Percentiles rank a stretch among this genome's conserved stretches.
Evolutionary conservation across 1,140 invertebrate species (phyloP).

Genomic region (Bombus terrestris): DNA sequence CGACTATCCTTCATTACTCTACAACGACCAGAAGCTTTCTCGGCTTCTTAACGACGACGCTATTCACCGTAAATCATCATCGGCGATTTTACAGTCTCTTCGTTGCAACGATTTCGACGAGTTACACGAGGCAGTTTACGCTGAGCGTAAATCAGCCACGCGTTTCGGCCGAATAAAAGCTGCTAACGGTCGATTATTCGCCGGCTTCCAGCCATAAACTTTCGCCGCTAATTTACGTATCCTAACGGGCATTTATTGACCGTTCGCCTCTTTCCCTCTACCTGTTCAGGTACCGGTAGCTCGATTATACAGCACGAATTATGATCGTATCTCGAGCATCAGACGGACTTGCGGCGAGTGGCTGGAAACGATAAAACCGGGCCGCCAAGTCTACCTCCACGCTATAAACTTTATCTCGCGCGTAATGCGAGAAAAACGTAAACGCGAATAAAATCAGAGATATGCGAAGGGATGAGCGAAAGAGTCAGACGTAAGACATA

Average conservation of each 20-base stretch:
- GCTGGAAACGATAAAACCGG: conserved; percentile 7
- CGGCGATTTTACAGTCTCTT: not conserved
- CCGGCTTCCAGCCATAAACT: not conserved
- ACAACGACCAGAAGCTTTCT: too few species aligned
- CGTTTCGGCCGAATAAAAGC: conserved; percentile 2
- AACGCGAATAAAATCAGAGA: not conserved
- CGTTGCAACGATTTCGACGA: not conserved
- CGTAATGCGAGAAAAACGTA: not conserved
- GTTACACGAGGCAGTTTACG: not conserved
- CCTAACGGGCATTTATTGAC: not conserved
- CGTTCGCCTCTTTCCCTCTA: not conserved
- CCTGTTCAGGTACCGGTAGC: not conserved
- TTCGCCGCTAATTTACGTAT: conserved; percentile 12
- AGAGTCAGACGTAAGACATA: too few species aligned
- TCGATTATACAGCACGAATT: not conserved
- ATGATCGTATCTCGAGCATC: not conserved
- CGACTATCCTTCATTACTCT: too few species aligned
- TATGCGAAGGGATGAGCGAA: not conserved
- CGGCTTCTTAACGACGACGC: not conserved
- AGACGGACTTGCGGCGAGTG: not conserved
- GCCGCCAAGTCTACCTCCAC: not conserved
- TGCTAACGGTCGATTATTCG: conserved; percentile 17
- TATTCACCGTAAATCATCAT: not conserved
- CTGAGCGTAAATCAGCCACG: not conserved
- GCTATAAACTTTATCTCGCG: conserved; percentile 1